A percentile compares a stretch with the other conserved stretches of the same genome.
Evolutionary conservation across 2,888 invertebrate species (phyloP).

Genomic region (Parelbella ahira): DNA sequence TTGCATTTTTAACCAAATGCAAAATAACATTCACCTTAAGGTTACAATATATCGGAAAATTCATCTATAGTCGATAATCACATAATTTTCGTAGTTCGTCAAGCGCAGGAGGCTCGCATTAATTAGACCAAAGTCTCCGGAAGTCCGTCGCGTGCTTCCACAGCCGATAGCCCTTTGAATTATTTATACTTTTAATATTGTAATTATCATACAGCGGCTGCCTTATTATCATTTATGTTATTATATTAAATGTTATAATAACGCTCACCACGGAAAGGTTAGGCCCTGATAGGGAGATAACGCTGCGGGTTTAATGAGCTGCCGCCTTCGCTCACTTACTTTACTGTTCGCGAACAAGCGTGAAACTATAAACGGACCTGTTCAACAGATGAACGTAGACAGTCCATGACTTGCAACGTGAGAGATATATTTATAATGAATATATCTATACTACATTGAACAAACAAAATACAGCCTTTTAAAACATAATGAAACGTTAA

Average conservation of each 20-base stretch:
- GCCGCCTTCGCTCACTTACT: no score
- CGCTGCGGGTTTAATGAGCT: slow-evolving; percentile 54
- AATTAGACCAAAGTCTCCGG: slow-evolving; percentile 65
- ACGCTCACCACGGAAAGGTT: slow-evolving; percentile 67
- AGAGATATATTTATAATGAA: no score
- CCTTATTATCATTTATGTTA: slow-evolving; percentile 76
- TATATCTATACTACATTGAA: no score
- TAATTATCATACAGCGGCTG: slow-evolving; percentile 71
- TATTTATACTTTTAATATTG: slow-evolving; percentile 79
- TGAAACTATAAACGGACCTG: neutral
- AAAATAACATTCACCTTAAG: no score
- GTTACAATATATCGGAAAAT: neutral
- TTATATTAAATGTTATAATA: slow-evolving; percentile 76
- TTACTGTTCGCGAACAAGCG: slow-evolving; percentile 32
- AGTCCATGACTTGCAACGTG: no score
- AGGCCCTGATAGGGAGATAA: slow-evolving; percentile 69
- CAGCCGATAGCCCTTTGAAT: slow-evolving; percentile 74
- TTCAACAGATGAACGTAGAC: no score
- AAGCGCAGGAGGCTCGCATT: slow-evolving; percentile 59
- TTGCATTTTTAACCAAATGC: no score
- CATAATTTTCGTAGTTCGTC: slow-evolving; percentile 59
- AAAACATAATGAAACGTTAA: no score
- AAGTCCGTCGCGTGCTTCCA: slow-evolving; percentile 75
- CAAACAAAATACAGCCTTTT: no score
- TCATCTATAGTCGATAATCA: slow-evolving; percentile 49